A percentile compares a stretch with the other conserved stretches of the same genome.
Conservation (phyloP, 2,797 vertebrate species). For the Clarias fuscus region DNA sequence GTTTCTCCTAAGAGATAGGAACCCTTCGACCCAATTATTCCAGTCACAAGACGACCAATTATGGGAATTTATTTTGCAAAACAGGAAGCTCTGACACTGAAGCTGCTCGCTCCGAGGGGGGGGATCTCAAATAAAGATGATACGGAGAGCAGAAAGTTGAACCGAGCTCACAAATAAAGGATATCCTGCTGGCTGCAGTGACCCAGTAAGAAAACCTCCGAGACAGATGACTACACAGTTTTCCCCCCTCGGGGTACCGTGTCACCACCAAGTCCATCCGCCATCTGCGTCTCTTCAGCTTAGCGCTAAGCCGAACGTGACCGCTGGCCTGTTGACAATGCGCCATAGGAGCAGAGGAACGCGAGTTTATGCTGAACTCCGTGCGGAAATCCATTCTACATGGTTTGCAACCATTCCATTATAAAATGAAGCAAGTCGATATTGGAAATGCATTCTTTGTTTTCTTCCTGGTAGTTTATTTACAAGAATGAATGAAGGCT, state of each 20-base stretch:
- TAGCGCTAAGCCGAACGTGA: constrained; percentile 45
- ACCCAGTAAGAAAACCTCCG: constrained; percentile 45
- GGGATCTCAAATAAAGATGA: constrained; percentile 48
- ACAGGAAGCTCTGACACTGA: constrained; percentile 66
- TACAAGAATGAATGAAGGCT: background rate
- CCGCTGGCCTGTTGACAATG: constrained; percentile 1
- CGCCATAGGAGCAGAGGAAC: constrained; percentile 30
- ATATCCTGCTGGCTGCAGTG: constrained; percentile 62
- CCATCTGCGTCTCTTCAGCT: constrained; percentile 48
- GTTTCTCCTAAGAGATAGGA: constrained; percentile 53
- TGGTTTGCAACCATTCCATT: background rate
- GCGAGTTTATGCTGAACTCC: constrained; percentile 6
- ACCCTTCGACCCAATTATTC: constrained; percentile 37
- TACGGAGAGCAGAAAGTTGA: constrained; percentile 46
- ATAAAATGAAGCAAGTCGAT: background rate
- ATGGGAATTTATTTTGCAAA: constrained; percentile 62
- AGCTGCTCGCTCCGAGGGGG: constrained; percentile 44
- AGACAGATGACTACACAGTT: constrained; percentile 45
- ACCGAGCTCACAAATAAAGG: constrained; percentile 56
- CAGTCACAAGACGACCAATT: constrained; percentile 45
- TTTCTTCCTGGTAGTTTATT: background rate
- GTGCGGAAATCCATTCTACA: background rate
- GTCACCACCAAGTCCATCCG: constrained; percentile 28
- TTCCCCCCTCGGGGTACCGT: constrained; percentile 37
- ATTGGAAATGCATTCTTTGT: background rate